phyloP scores from a whole-genome alignment of 2,797 vertebrate species.

The Enteromius paludinosus region DNA sequence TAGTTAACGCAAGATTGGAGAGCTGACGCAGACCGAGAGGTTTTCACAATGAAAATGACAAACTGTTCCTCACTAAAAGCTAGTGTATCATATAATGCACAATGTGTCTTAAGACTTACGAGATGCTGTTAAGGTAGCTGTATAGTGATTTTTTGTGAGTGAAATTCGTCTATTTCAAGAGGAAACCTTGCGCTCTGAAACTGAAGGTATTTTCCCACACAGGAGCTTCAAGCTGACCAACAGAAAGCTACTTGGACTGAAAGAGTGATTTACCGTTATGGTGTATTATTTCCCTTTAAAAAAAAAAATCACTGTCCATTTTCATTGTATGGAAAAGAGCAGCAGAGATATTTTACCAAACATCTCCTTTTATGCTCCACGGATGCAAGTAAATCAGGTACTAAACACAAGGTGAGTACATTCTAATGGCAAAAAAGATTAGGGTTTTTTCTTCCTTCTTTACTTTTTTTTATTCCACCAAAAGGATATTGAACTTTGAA shows the following conservation, averaged over 20 bases:
- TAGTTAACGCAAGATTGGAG: neutral
- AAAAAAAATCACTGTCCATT: neutral
- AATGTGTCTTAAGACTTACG: neutral
- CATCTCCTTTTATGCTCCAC: neutral
- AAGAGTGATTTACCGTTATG: neutral
- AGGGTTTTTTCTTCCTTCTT: too few relatives aligned
- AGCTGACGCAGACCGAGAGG: neutral
- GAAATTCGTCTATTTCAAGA: neutral
- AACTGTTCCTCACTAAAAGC: neutral
- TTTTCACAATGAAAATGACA: neutral
- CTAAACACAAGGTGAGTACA: neutral
- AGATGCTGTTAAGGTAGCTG: neutral
- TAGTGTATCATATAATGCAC: neutral
- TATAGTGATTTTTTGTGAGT: neutral
- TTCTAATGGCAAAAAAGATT: neutral
- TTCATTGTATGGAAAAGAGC: neutral
- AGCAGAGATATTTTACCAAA: neutral
- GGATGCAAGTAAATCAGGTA: neutral
- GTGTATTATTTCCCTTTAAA: neutral
- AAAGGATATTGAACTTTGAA: neutral
- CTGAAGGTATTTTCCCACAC: neutral
- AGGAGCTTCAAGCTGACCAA: neutral
- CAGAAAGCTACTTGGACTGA: neutral
- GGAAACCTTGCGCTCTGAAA: neutral
- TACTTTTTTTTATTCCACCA: neutral